Evolutionary conservation across 2,797 vertebrate species (phyloP).

Genomic region (Hippoglossus hippoglossus): DNA sequence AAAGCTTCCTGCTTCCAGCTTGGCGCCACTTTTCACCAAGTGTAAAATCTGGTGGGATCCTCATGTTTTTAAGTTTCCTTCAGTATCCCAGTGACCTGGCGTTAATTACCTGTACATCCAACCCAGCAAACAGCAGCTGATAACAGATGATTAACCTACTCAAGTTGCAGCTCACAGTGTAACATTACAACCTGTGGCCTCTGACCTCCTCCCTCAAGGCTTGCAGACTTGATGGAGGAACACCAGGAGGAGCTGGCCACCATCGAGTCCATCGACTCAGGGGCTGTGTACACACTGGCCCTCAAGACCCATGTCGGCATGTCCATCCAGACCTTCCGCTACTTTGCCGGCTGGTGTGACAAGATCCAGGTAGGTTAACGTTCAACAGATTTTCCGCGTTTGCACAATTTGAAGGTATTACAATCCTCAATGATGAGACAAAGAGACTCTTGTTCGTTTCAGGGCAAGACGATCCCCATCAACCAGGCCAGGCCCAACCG

Average conservation of each 20-base stretch:
- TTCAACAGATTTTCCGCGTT: background rate
- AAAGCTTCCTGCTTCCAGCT: too few species aligned
- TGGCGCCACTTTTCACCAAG: too few species aligned
- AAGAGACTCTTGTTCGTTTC: constrained; percentile 29
- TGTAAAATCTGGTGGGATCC: too few species aligned
- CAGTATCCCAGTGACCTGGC: too few species aligned
- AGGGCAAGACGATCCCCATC: constrained; percentile 98
- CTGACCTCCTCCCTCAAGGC: constrained; percentile 62
- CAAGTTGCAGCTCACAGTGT: background rate
- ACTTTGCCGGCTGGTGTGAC: constrained; percentile 94
- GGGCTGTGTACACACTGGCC: constrained; percentile 91
- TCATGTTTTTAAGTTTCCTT: too few species aligned
- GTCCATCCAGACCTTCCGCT: constrained; percentile 92
- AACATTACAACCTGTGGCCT: background rate
- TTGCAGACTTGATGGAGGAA: constrained; percentile 91
- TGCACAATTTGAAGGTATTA: background rate
- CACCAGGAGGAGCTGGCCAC: constrained; percentile 92
- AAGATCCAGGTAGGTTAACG: constrained; percentile 88
- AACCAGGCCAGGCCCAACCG: constrained; percentile 96
- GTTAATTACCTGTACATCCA: too few species aligned
- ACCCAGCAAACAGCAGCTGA: too few species aligned
- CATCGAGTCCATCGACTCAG: constrained; percentile 89
- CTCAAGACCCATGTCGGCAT: constrained; percentile 94
- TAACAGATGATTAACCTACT: too few species aligned
- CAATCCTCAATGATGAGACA: background rate